These are phyloP conservation scores for Drosophila willistoni DNA, from an alignment of 1,140 invertebrate species.

Conservation along the genomic window DNA sequence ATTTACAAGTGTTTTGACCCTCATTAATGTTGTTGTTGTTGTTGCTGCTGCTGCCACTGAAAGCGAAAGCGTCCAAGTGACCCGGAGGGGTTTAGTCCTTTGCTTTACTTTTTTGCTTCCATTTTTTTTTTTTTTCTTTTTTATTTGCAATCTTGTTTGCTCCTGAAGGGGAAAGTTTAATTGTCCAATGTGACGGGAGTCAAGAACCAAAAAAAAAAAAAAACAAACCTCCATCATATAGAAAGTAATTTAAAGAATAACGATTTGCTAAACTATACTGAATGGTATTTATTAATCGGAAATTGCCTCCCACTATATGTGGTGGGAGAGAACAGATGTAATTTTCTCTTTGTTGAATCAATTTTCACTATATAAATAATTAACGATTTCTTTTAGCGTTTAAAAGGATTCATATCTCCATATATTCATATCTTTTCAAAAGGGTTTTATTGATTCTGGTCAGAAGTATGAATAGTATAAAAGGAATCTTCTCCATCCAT, in stretches of 20 bases:
- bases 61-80: constrained; percentile 28
- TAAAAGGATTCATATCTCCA: too few relatives aligned
- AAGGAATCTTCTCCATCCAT: too few relatives aligned
- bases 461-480: too few relatives aligned
- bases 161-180: constrained; percentile 11
- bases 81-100: constrained; percentile 55
- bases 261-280: too few relatives aligned
- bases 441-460: too few relatives aligned
- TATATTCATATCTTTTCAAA: too few relatives aligned
- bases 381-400: too few relatives aligned
- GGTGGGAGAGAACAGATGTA: too few relatives aligned
- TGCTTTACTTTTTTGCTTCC: constrained; percentile 24
- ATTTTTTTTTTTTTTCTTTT: constrained; percentile 15
- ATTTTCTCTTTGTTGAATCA: too few relatives aligned
- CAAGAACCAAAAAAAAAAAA: neutral
- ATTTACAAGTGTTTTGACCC: constrained; percentile 82
- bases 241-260: neutral
- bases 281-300: too few relatives aligned
- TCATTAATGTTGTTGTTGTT: constrained; percentile 63
- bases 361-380: too few relatives aligned
- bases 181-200: constrained; percentile 9
- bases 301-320: too few relatives aligned
- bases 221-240: neutral
- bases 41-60: constrained; percentile 1
- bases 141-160: neutral